These are phyloP conservation scores for Panzeria rudis DNA, from an alignment of 2,888 invertebrate genomes.

Conservation along the genomic window DNA sequence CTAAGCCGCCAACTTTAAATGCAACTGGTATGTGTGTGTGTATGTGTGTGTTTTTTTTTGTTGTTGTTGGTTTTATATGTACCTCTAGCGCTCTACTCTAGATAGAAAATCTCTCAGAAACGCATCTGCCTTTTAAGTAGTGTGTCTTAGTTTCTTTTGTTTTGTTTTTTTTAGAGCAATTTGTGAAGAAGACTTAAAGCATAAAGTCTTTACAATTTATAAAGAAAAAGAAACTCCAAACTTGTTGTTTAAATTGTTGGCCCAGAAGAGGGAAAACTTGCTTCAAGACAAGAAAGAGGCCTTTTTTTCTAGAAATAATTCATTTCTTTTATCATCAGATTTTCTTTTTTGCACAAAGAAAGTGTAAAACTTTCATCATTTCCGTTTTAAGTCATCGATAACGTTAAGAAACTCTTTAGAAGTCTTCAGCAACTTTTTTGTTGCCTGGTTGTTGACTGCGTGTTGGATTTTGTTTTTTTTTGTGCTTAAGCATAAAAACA, in stretches of 20 bases:
- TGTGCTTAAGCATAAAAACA: conserved; percentile 51
- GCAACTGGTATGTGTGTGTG: not conserved
- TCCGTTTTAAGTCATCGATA: conserved; percentile 65
- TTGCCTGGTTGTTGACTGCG: not conserved
- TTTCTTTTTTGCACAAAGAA: conserved; percentile 55
- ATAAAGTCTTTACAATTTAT: not conserved
- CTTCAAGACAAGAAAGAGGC: not conserved
- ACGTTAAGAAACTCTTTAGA: conserved; percentile 36
- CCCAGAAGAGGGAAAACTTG: conserved; percentile 34
- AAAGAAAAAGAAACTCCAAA: conserved; percentile 25
- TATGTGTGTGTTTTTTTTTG: no score
- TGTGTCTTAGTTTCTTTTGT: conserved; percentile 34
- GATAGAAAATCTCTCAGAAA: conserved; percentile 29
- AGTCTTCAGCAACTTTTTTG: conserved; percentile 29
- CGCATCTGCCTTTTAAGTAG: conserved; percentile 57
- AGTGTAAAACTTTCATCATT: conserved; percentile 73
- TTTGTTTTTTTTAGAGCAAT: conserved; percentile 42
- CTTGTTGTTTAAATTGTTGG: conserved; percentile 36
- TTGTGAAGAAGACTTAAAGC: conserved; percentile 36
- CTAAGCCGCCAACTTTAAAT: not conserved
- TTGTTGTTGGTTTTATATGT: no score
- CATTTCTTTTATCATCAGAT: not conserved
- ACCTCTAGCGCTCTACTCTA: conserved; percentile 4
- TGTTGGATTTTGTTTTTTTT: conserved; percentile 8
- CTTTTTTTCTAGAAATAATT: not conserved